Evolutionary conservation across 1,140 invertebrate genomes (phyloP), one percentile per base, ranked within the genome.

Genomic region (Bacillus rossius): DNA sequence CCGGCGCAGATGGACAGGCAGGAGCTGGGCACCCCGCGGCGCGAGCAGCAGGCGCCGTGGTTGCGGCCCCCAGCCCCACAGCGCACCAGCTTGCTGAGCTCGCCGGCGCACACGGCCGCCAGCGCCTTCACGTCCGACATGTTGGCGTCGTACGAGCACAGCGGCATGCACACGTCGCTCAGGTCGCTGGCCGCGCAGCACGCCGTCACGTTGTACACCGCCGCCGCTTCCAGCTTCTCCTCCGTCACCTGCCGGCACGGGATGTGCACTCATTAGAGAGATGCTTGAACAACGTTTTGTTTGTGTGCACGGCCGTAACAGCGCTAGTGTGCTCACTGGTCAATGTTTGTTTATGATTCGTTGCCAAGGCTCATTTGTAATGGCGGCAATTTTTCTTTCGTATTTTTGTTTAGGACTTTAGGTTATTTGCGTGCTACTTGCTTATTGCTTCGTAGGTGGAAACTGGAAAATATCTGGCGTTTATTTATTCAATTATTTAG

Each of bases 101-200:
- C 85, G 54, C 77, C 75, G 5, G 72, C 72, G 70, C 87, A 89
- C 0, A 83, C 74, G 1, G 78, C 75, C 3, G 82, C 87, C 34
- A 92, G 71, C 19, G 77, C 73, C 65, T 84, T 80, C 34, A 89
- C 75, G 69, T 91, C 87, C 8, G 84, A 83, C 82, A 92, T 86
- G 60, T 83, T 87, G 3, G 88, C 87, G 64, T 90, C 84, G 69
- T 89, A 92, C 0, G 85, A 82, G 67, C 90, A 92, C n/a, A 92
- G 77, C 1, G 88, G 87, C 69, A 90, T 79, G 68, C 89, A 92
- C 14, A 84, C 79, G 25, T 79, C 78, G 52, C 84, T 83, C 16
- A 92, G 65, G 20, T 84, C 82, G 2, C 86, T 86, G 8, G 79
- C 75, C 3, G 83, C 77, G 71, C 90, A 92, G 69, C 90, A 92